Conservation (phyloP, 2,113 vertebrate genomes). For the Polypterus bichir region DNA sequence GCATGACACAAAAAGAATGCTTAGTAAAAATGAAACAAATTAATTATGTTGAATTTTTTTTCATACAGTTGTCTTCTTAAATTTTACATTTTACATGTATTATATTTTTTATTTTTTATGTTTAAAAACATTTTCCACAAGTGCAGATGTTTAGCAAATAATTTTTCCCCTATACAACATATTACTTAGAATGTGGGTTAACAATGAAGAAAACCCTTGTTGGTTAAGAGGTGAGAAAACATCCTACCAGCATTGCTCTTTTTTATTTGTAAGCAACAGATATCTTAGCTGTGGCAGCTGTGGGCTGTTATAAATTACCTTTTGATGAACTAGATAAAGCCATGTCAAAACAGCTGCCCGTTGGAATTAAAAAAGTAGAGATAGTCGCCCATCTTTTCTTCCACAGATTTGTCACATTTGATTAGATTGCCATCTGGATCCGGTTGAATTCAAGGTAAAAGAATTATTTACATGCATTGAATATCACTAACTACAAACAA, state of each 20-base stretch:
- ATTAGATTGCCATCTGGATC: slow-evolving; percentile 52
- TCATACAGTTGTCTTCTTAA: no score
- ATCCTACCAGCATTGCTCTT: slow-evolving; percentile 48
- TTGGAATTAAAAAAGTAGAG: slow-evolving; percentile 36
- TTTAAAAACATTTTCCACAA: no score
- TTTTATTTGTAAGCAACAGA: slow-evolving; percentile 53
- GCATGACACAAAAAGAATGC: no score
- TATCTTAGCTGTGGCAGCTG: slow-evolving; percentile 42
- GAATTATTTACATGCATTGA: slow-evolving; percentile 30
- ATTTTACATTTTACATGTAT: no score
- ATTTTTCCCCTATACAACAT: slow-evolving; percentile 23
- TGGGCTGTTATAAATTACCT: slow-evolving; percentile 61
- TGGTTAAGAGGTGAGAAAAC: slow-evolving; percentile 55
- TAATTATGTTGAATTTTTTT: no score
- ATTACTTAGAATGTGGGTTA: slow-evolving; percentile 44
- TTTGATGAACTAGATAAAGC: slow-evolving; percentile 53
- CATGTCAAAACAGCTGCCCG: slow-evolving; percentile 58
- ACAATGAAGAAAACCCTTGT: slow-evolving; percentile 42
- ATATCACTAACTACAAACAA: slow-evolving; percentile 28
- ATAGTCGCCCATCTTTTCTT: slow-evolving; percentile 41
- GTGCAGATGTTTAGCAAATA: no score
- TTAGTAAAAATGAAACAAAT: no score
- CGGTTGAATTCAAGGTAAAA: slow-evolving; percentile 46
- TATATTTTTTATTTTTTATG: no score
- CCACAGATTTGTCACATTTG: slow-evolving; percentile 46